A percentile compares a stretch with the other conserved stretches of the same genome.
Conservation (phyloP, 2,888 invertebrate genomes). For the Papilio demoleus region DNA sequence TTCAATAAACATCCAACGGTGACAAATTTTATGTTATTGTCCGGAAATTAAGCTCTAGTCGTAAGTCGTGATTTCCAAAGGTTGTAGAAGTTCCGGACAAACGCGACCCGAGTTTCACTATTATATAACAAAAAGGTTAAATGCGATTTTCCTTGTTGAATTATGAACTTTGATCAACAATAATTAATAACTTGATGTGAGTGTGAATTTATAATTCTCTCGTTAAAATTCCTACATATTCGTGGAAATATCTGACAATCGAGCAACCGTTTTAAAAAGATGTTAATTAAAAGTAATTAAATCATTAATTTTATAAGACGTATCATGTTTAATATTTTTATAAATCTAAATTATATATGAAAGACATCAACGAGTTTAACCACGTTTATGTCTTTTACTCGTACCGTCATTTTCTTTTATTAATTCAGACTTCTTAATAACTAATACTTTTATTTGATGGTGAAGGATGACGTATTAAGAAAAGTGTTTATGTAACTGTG, state of each 20-base stretch:
- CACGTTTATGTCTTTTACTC: neutral
- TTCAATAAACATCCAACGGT: neutral
- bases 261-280: too few relatives aligned
- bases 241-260: too few relatives aligned
- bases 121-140: constrained; percentile 31
- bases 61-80: constrained; percentile 15
- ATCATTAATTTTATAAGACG: too few relatives aligned
- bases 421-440: too few relatives aligned
- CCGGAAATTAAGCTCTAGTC: constrained; percentile 17
- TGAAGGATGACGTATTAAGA: too few relatives aligned
- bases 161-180: neutral
- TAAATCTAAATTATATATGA: constrained; percentile 49
- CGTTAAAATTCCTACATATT: too few relatives aligned
- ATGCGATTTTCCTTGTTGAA: neutral
- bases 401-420: neutral
- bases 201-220: too few relatives aligned
- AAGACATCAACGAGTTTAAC: constrained; percentile 63
- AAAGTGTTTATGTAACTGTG: too few relatives aligned
- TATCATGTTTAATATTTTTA: too few relatives aligned
- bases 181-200: too few relatives aligned
- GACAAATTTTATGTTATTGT: neutral
- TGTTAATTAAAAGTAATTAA: too few relatives aligned
- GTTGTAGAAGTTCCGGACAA: constrained; percentile 26
- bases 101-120: constrained; percentile 38
- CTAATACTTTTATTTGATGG: too few relatives aligned